Conservation (phyloP, 1,140 invertebrate species). For the Drosophila melanica region DNA sequence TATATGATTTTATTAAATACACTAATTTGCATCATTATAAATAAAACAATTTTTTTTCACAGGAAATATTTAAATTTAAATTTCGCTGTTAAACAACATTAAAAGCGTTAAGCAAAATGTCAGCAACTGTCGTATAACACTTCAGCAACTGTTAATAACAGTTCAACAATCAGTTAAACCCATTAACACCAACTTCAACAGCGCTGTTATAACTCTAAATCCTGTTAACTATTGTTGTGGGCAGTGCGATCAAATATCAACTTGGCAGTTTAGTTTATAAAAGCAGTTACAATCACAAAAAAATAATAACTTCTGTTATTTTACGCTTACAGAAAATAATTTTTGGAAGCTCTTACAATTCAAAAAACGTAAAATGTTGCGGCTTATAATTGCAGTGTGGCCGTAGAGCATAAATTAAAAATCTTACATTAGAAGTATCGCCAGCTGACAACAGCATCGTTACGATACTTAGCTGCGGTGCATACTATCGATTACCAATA, state of each 20-base stretch:
- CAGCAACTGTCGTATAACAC: background rate
- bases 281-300: too few species aligned
- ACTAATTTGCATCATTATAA: too few species aligned
- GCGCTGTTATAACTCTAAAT: background rate
- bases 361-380: background rate
- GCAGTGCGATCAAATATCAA: background rate
- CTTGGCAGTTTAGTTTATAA: background rate
- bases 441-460: background rate
- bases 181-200: background rate
- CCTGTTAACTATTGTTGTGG: background rate
- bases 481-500: background rate
- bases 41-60: too few species aligned
- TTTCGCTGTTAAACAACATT: too few species aligned
- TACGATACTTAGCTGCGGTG: too few species aligned
- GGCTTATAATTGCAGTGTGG: background rate
- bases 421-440: background rate
- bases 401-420: background rate
- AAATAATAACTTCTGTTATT: background rate
- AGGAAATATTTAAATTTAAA: too few species aligned
- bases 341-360: background rate
- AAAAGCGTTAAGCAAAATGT: too few species aligned
- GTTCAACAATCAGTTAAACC: conserved; percentile 11
- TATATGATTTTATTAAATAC: too few species aligned
- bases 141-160: conserved; percentile 5
- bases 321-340: background rate